Conservation (phyloP, 2,113 vertebrate genomes). For the Pica pica region DNA sequence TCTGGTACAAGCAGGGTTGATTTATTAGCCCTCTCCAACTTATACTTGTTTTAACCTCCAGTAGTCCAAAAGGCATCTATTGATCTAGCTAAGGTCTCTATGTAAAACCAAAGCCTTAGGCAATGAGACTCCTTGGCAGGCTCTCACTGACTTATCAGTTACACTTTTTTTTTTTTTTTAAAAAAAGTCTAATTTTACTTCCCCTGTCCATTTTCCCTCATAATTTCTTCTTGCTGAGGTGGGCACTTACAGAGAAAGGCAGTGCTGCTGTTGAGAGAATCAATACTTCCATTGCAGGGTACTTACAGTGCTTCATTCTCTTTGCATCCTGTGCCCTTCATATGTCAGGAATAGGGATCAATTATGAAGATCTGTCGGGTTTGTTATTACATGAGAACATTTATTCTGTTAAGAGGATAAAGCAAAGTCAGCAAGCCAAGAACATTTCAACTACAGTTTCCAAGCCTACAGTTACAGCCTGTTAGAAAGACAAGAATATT, state of each 20-base stretch:
- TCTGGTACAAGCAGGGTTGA: not conserved
- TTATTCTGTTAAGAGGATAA: conserved; percentile 45
- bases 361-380: conserved; percentile 46
- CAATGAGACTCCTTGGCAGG: not conserved
- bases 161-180: not conserved
- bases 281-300: conserved; percentile 29
- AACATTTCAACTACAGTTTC: not conserved
- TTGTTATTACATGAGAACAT: conserved; percentile 24
- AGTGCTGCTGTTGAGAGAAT: conserved; percentile 24
- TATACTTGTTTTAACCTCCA: not conserved
- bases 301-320: not conserved
- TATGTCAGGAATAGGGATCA: conserved; percentile 4
- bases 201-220: not conserved
- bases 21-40: not conserved
- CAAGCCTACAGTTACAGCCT: not conserved
- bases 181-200: conserved; percentile 30
- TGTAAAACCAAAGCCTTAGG: not conserved
- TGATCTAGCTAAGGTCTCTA: not conserved
- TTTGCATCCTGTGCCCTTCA: conserved; percentile 46
- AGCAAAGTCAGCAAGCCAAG: conserved; percentile 46
- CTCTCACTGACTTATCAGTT: not conserved
- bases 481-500: not conserved
- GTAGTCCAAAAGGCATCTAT: not conserved
- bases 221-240: conserved; percentile 52
- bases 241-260: conserved; percentile 7